A percentile compares a stretch with the other conserved stretches of the same genome.
Conservation (phyloP, 2,888 invertebrate genomes). For the Onthophagus sagittarius region DNA sequence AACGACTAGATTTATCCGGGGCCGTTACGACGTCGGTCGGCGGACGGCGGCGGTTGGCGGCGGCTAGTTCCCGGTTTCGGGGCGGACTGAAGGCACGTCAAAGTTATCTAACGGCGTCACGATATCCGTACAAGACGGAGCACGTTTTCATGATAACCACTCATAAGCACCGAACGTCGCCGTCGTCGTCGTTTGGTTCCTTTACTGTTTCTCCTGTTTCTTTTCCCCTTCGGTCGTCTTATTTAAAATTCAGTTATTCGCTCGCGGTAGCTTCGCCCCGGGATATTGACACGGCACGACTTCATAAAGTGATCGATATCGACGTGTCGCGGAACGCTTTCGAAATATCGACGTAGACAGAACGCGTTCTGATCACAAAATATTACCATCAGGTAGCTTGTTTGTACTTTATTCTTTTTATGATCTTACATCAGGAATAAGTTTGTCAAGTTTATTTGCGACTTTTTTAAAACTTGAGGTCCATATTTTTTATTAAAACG, state of each 20-base stretch:
- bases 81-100: not conserved
- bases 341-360: not conserved
- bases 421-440: too few relatives aligned
- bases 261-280: not conserved
- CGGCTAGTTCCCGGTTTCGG: not conserved
- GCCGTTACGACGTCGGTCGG: not conserved
- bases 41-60: too few relatives aligned
- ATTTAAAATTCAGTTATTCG: slow-evolving; percentile 8
- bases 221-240: not conserved
- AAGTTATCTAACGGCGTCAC: not conserved
- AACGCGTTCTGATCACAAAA: not conserved
- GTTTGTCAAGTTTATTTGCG: too few relatives aligned
- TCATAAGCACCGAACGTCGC: not conserved
- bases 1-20: not conserved
- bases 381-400: not conserved
- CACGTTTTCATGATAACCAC: not conserved
- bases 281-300: not conserved
- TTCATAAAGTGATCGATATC: not conserved
- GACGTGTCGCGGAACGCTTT: not conserved
- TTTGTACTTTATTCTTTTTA: not conserved
- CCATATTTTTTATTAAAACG: too few relatives aligned
- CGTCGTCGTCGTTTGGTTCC: not conserved
- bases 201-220: not conserved
- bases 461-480: too few relatives aligned
- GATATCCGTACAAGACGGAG: not conserved